These are phyloP conservation scores for Vulpes ferrilata DNA, from an alignment of 2,113 vertebrate genomes.

Conservation along the genomic window DNA sequence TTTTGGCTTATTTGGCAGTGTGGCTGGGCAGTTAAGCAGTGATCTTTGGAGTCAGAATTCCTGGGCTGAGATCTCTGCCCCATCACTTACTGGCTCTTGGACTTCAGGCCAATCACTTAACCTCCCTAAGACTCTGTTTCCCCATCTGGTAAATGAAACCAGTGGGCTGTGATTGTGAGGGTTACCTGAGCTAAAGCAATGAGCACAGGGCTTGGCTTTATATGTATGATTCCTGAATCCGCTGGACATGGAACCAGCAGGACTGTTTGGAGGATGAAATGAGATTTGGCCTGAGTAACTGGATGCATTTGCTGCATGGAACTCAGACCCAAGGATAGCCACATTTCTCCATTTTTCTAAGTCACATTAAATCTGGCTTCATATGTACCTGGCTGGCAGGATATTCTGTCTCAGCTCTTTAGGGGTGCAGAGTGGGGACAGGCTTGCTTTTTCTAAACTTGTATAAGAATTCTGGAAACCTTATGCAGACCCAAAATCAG, in stretches of 20 bases:
- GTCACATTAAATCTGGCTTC: background rate
- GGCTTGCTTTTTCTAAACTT: background rate
- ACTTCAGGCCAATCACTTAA: background rate
- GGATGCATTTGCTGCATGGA: accelerated
- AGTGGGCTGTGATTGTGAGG: background rate
- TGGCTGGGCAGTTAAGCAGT: accelerated
- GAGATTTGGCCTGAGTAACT: background rate
- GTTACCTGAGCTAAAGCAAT: background rate
- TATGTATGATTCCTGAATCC: accelerated
- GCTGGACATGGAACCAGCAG: background rate
- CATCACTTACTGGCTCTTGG: background rate
- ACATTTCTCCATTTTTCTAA: background rate
- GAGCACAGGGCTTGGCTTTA: background rate
- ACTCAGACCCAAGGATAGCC: too few species aligned
- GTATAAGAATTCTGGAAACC: background rate
- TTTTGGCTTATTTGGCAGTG: background rate
- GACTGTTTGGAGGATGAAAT: background rate
- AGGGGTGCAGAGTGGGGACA: background rate
- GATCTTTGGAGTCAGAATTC: background rate
- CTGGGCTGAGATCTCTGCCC: background rate
- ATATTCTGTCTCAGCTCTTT: background rate
- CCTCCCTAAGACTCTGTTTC: background rate
- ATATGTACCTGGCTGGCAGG: background rate
- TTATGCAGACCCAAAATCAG: accelerated
- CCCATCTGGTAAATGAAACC: background rate